Base-by-base conservation (phyloP, 2,888 invertebrate genomes). In the Trachelus troglodyta region DNA sequence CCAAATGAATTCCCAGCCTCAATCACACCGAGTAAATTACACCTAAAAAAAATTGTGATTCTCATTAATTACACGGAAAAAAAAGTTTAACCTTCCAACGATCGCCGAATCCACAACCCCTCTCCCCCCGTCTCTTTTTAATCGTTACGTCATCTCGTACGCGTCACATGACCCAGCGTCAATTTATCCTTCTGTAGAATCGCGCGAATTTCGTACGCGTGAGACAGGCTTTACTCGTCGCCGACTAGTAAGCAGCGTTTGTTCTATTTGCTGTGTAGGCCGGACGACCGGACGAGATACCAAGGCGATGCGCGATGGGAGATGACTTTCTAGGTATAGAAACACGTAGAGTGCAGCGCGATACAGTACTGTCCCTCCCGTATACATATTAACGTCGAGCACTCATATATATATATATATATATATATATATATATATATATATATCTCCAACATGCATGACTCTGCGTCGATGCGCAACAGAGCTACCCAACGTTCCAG, bases 321-420 rank as follows among this genome's bases (percentile, higher is more conserved):
- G 82, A 85, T 84, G 83, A 80, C 84, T 86, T 84, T 83, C 85
- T 81, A 84, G 83, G 81, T 81, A 79, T 81, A 82, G 79, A 79
- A 82, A 77, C 85, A 75, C 79, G 76, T 74, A 78, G 79, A n/a
- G 68, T 79, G 79, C 80, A 77, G 76, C 56, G 69, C 79, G 79
- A 83, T 79, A 81, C 79, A 74, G 56, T 56, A 56, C 23, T 56
- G 56, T 56, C 23, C 23, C 56, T 56, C 56, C 23, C 23, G 56
- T 56, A 56, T 23, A 56, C 56, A 56, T 56, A 56, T 56, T 23
- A 23, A 15, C 56, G 23, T 23, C 30, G 11, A 71, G 31, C 30
- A 34, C 34, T 71, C 71, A 12, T 35, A 35, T 35, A 12, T 12
- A 4, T 34, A 34, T 35, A 0, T 34, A 34, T 35, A 0, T 35